A percentile compares a stretch with the other conserved stretches of the same genome.
Evolutionary conservation across 37 sponge, comb jelly and placozoan genomes (phyloP).

Genomic region (Beroe ovata): DNA sequence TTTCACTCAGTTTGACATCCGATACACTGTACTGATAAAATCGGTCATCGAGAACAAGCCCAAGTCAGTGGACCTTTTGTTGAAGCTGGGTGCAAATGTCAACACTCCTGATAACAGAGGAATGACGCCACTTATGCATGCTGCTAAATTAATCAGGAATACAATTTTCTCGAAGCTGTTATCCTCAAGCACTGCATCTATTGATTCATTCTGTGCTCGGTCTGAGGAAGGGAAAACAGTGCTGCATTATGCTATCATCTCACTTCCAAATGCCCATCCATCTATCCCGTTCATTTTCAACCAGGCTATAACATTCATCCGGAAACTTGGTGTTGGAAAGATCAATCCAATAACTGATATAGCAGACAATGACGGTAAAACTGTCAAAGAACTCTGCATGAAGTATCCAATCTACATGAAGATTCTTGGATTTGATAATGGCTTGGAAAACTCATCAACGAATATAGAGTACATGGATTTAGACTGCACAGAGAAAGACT

Average conservation of each 20-base stretch:
- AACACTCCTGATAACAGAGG: neutral
- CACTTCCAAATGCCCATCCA: neutral
- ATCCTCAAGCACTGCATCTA: neutral
- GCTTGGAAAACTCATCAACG: neutral
- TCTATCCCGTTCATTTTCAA: conserved; percentile 6
- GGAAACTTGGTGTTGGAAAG: neutral
- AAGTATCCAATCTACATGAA: neutral
- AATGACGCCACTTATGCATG: conserved; percentile 55
- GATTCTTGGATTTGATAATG: neutral
- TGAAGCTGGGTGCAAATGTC: neutral
- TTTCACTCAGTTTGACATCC: conserved; percentile 8
- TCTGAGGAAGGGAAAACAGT: neutral
- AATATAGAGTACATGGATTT: neutral
- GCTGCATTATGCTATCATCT: neutral
- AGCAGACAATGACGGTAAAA: neutral
- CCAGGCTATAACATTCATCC: neutral
- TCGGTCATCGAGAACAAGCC: neutral
- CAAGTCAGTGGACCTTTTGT: neutral
- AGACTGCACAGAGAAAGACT: neutral
- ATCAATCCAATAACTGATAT: neutral
- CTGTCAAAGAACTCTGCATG: neutral
- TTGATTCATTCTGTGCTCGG: neutral
- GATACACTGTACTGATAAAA: conserved; percentile 17
- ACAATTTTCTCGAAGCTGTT: neutral
- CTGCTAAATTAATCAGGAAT: conserved; percentile 3